Evolutionary conservation across 1,140 invertebrate species (phyloP), one percentile per base, ranked within the genome.

Genomic region (Lucilia cuprina): DNA sequence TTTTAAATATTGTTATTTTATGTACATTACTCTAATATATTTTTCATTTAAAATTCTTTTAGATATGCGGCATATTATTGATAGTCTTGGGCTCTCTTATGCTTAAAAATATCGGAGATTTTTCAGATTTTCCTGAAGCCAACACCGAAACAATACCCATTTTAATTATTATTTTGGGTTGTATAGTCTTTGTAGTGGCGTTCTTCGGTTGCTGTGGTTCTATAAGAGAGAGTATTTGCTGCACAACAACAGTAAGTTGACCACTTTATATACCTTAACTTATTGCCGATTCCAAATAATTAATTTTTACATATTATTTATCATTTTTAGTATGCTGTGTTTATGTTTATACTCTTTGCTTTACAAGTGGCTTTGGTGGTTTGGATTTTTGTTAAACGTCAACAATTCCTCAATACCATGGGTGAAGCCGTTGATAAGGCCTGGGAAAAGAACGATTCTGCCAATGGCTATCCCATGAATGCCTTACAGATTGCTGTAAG

Each of bases 121-220:
- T 84, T 41, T 80, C 55, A 4, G 49, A 49, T 17, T 60, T 85
- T 0, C 21, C 70, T 55, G 85, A 83, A 14, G 85, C 75, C 30
- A 74, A 84, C 21, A 47, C 91, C 41, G 86, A 89, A 2, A 91
- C 92, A 0, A 92, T 91, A 5, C 92, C 94, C 4, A 93, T 94
- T 87, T 87, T 94, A 2, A 92, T 96, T 77, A 95, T 96, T 85
- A 89, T 95, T 82, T 89, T 95, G 84, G 96, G 96, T 2, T 92
- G 92, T 7, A 91, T 96, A 74, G 94, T 96, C 82, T 96, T 96
- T 87, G 84, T 95, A 17, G 93, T 96, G 78, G 94, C 95, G 5
- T 96, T 96, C 92, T 94, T 96, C 87, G 96, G 96, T 87, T 96
- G 96, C 89, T 96, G 95, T 87, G 96, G 96, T 65, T 95, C 96